Evolutionary conservation across 2,888 invertebrate species (phyloP).

Genomic region (Notodonta dromedarius): DNA sequence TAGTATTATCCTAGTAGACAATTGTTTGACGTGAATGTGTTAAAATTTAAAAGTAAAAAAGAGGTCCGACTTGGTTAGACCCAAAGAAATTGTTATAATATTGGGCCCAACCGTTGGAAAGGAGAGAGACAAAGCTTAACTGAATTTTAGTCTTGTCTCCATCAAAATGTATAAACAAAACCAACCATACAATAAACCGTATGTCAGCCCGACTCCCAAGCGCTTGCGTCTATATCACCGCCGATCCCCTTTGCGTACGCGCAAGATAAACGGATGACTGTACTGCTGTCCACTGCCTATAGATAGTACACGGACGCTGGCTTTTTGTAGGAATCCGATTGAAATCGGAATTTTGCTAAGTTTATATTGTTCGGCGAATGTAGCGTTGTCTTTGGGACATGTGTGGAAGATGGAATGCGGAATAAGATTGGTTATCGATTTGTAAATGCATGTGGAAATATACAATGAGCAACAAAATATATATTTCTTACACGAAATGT

Average conservation of each 20-base stretch:
- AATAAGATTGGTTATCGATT: constrained; percentile 5
- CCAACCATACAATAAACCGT: background rate
- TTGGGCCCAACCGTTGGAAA: no score
- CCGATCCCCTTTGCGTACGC: background rate
- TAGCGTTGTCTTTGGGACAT: background rate
- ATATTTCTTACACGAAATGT: no score
- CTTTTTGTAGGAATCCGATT: constrained; percentile 6
- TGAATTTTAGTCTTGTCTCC: background rate
- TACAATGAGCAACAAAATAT: no score
- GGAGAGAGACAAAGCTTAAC: background rate
- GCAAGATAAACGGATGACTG: constrained; percentile 1
- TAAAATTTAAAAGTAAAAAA: no score
- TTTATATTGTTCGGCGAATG: background rate
- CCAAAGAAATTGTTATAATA: no score
- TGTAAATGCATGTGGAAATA: background rate
- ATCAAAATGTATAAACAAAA: background rate
- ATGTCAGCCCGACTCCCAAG: background rate
- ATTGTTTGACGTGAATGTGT: no score
- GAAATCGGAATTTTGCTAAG: background rate
- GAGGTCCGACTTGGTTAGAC: no score
- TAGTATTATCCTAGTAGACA: no score
- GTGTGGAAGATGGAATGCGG: background rate
- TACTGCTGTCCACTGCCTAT: background rate
- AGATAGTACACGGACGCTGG: background rate
- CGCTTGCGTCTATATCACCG: background rate